Evolutionary conservation across 1,140 invertebrate genomes (phyloP).

Genomic region (Lasioglossum albipes): DNA sequence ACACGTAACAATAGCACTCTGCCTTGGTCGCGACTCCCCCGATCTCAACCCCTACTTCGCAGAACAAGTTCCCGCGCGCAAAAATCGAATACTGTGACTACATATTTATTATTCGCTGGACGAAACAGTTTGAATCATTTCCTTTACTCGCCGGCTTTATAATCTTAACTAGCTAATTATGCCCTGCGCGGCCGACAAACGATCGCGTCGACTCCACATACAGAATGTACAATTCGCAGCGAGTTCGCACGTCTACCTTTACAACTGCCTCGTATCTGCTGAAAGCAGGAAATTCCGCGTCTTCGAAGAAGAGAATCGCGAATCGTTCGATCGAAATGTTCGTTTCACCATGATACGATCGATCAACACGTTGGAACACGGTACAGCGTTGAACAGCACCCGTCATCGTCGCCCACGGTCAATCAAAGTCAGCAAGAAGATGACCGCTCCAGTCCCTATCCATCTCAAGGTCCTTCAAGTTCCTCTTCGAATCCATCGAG

Average conservation of each 20-base stretch:
- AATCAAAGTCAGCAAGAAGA: not conserved
- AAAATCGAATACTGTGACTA: conserved; percentile 51
- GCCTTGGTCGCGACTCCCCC: not conserved
- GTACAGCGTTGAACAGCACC: conserved; percentile 16
- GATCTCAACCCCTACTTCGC: not conserved
- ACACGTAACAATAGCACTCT: conserved; percentile 44
- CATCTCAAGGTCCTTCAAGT: not conserved
- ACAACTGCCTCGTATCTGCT: not conserved
- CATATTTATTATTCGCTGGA: conserved; percentile 21
- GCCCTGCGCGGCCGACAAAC: conserved; percentile 15
- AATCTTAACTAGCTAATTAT: conserved; percentile 30
- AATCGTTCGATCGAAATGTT: conserved; percentile 1
- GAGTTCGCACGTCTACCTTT: not conserved
- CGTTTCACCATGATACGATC: not conserved
- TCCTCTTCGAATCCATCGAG: not conserved
- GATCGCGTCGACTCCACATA: not conserved
- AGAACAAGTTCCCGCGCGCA: conserved; percentile 13
- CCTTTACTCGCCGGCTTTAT: not conserved
- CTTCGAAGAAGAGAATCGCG: not conserved
- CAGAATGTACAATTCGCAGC: conserved; percentile 5
- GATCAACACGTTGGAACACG: not conserved
- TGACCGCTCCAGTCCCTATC: not conserved
- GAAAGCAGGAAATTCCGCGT: not conserved
- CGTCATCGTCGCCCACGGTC: conserved; percentile 16
- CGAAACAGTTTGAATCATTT: conserved; percentile 13